A percentile compares a stretch with the other conserved stretches of the same genome.
phyloP scores from a whole-genome alignment of 2,888 invertebrate species.

The Caenorhabditis doughertyi region DNA sequence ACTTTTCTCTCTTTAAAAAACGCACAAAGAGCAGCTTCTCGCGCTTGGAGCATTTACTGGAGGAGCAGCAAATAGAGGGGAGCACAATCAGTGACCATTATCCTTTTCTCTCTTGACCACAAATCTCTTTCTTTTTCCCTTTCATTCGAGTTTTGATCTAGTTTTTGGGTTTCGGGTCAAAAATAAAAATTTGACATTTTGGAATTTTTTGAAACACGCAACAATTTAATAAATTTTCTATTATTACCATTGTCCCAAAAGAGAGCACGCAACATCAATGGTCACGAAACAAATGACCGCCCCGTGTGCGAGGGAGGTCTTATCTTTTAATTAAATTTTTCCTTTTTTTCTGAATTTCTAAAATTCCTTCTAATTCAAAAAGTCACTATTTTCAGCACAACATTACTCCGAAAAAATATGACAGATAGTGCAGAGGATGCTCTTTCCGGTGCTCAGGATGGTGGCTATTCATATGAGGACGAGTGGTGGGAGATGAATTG shows the following conservation, averaged over 20 bases:
- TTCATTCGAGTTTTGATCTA: conserved; percentile 9
- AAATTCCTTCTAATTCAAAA: not conserved
- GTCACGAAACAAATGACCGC: not conserved
- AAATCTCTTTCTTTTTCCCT: conserved; percentile 2
- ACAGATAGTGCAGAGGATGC: not conserved
- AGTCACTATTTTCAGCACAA: too few relatives aligned
- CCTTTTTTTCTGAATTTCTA: not conserved
- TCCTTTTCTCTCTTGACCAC: conserved; percentile 13
- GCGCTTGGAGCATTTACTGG: too few relatives aligned
- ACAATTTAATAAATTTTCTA: not conserved
- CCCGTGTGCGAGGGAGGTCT: not conserved
- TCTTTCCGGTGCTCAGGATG: not conserved
- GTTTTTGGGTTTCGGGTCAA: too few relatives aligned
- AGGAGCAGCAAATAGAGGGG: not conserved
- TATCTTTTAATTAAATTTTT: conserved; percentile 26
- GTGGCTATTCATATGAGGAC: conserved; percentile 57
- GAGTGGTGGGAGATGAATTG: conserved; percentile 77
- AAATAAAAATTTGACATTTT: too few relatives aligned
- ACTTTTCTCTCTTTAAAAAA: conserved; percentile 4
- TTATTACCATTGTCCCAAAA: not conserved
- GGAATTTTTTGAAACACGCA: not conserved
- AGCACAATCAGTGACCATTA: conserved; percentile 31
- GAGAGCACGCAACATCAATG: conserved; percentile 1
- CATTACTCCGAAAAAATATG: not conserved
- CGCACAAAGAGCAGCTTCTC: not conserved